Evolutionary conservation across 2,888 invertebrate genomes (phyloP), one percentile per base, ranked within the genome.

Genomic region (Fissipunctia ypsillon): DNA sequence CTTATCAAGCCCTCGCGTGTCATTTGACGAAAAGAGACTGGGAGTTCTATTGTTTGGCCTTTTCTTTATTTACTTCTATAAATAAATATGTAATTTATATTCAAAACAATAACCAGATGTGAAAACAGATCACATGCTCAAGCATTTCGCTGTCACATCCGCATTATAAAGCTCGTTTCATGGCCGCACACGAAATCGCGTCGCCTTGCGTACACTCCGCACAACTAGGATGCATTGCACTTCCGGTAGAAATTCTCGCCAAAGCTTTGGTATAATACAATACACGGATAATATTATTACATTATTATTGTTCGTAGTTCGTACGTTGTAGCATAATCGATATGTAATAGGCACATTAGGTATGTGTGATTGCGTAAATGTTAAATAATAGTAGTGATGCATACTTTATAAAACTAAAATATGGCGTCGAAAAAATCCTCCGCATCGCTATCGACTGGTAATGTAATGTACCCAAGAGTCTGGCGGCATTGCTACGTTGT

Each of bases 181-280:
- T 88, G 90, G 91, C 90, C 90, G 69, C 81, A 80, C 85, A 87
- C 83, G 70, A 84, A 84, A 89, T 76, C 78, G 72, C 86, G 87
- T 88, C 82, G 86, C 86, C 87, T 89, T 89, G 85, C 85, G 73
- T 77, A 84, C 77, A 73, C 63, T 81, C 80, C 80, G 77, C 83
- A 76, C 77, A 69, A 64, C 75, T 88, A 76, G 82, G 82, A 88
- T 87, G 87, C 82, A 74, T 86, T 76, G 76, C 76, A 88, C 86
- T 92, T 93, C 92, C 93, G 92, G 91, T 91, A 91, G 91, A 92
- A 93, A 93, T 90, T 90, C 85, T 84, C 78, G 71, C 66, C 72
- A 78, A 78, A 80, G 76, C 69, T 83, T 72, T 31, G 59, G 66
- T 80, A 73, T 74, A 41, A 70, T 80, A n/a, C n/a, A n/a, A n/a